Evolutionary conservation across 2,888 invertebrate species (phyloP).

Genomic region (Drosophila putrida): DNA sequence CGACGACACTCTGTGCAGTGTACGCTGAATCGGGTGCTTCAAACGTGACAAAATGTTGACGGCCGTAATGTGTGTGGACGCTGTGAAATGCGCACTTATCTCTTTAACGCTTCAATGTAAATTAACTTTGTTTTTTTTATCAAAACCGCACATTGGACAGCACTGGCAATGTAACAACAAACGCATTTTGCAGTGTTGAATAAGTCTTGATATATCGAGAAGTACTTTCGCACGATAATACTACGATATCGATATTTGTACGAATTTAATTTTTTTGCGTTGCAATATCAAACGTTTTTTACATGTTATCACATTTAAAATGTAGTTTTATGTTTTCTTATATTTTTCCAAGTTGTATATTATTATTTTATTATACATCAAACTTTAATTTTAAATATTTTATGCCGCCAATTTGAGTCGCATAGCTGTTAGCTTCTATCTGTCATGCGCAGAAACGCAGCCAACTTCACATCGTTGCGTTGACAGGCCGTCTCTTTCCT

Average conservation of each 20-base stretch:
- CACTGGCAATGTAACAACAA: slow-evolving; percentile 60
- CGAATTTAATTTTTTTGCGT: no score
- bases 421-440: slow-evolving; percentile 29
- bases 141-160: slow-evolving; percentile 49
- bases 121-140: slow-evolving; percentile 39
- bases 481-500: slow-evolving; percentile 82
- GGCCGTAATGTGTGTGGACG: slow-evolving; percentile 42
- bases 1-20: slow-evolving; percentile 28
- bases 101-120: slow-evolving; percentile 35
- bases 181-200: slow-evolving; percentile 41
- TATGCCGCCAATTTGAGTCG: slow-evolving; percentile 3
- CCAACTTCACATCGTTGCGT: slow-evolving; percentile 66
- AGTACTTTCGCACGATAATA: no score
- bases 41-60: slow-evolving; percentile 42
- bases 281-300: no score
- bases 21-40: slow-evolving; percentile 35
- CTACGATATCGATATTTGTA: no score
- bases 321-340: neutral
- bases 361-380: neutral
- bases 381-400: neutral
- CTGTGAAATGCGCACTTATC: slow-evolving; percentile 43
- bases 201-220: no score
- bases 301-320: neutral
- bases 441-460: slow-evolving; percentile 20
- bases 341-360: neutral